A percentile compares a stretch with the other conserved stretches of the same genome.
Conservation (phyloP, 2,888 invertebrate species). For the Empis livida region DNA sequence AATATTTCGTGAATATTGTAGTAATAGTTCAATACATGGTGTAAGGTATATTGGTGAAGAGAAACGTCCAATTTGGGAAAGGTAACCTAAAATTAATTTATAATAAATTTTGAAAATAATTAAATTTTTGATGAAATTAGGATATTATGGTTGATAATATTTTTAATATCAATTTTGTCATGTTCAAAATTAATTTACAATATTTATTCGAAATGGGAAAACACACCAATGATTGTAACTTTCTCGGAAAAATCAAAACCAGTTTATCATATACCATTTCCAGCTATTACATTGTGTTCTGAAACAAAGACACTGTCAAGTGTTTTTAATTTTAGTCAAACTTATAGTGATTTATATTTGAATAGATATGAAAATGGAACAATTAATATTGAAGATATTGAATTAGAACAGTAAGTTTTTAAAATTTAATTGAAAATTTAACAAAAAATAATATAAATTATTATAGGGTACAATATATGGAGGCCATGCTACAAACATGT, state of each 20-base stretch:
- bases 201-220: constrained; percentile 54
- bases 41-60: constrained; percentile 48
- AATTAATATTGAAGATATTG: background rate
- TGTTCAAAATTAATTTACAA: constrained; percentile 42
- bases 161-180: constrained; percentile 40
- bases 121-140: background rate
- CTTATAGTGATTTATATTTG: background rate
- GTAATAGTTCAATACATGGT: constrained; percentile 50
- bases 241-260: constrained; percentile 55
- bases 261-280: constrained; percentile 31
- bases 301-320: constrained; percentile 23
- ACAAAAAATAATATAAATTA: too few relatives aligned
- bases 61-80: constrained; percentile 42
- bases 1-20: constrained; percentile 44
- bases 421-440: too few relatives aligned
- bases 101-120: too few relatives aligned
- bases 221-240: constrained; percentile 56
- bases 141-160: constrained; percentile 39
- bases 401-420: too few relatives aligned
- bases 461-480: background rate
- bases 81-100: too few relatives aligned
- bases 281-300: constrained; percentile 30
- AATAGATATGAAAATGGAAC: background rate
- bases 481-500: constrained; percentile 27
- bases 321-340: constrained; percentile 4